Evolutionary conservation across 2,113 vertebrate genomes (phyloP).

Genomic region (Panthera uncia): DNA sequence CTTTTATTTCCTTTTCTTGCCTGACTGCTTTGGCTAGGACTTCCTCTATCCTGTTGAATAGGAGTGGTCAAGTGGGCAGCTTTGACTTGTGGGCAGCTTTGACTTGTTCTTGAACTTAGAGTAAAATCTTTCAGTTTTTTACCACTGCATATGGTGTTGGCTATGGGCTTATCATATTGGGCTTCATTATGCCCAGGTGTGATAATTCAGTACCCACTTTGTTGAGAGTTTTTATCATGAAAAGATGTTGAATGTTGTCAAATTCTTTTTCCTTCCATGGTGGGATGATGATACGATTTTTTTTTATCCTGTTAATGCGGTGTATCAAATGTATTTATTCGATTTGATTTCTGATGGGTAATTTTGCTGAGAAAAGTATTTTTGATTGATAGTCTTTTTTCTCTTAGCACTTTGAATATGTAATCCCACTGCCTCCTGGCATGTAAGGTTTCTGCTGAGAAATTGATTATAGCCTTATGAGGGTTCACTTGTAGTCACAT

Average conservation of each 20-base stretch:
- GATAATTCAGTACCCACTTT: neutral
- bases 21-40: too few relatives aligned
- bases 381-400: neutral
- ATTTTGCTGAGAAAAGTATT: neutral
- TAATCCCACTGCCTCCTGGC: neutral
- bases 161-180: too few relatives aligned
- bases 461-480: neutral
- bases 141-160: too few relatives aligned
- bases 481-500: neutral
- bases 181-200: too few relatives aligned
- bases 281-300: neutral
- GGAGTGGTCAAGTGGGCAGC: too few relatives aligned
- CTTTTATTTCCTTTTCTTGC: too few relatives aligned
- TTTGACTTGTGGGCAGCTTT: too few relatives aligned
- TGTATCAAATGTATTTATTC: neutral
- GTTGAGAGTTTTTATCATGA: neutral
- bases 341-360: neutral
- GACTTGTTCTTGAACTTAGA: too few relatives aligned
- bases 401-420: neutral
- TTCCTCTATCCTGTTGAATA: too few relatives aligned
- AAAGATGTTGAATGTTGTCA: neutral
- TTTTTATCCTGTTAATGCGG: neutral
- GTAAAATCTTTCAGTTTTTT: too few relatives aligned
- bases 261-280: neutral
- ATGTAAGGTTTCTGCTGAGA: neutral